Conservation (phyloP, 2,888 invertebrate species). For the Luperina testacea region DNA sequence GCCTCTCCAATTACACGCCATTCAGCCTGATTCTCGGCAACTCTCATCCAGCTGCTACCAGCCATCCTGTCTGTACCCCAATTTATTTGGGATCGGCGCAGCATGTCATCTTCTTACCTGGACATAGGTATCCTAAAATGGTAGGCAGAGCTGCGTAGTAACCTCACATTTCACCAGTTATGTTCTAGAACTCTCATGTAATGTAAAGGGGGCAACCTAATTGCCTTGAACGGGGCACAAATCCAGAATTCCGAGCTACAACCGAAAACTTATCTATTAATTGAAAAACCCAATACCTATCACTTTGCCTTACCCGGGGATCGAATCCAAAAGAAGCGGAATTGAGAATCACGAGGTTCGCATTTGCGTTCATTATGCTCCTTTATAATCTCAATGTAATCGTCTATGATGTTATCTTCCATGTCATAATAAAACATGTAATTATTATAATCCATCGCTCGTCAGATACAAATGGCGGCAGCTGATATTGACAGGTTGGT, state of each 20-base stretch:
- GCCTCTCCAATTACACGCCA: too few relatives aligned
- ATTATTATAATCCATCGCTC: conserved; percentile 36
- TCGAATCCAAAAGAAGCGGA: background rate
- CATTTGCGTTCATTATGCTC: too few relatives aligned
- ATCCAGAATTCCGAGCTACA: background rate
- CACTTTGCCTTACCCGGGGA: background rate
- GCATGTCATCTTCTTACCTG: background rate
- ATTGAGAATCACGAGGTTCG: background rate
- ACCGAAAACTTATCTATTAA: background rate
- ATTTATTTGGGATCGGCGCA: background rate
- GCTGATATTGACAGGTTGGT: conserved; percentile 67
- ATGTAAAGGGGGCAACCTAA: background rate
- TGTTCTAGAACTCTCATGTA: background rate
- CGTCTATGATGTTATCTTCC: background rate
- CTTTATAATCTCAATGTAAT: background rate
- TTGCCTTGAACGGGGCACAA: background rate
- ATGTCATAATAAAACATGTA: conserved; percentile 17
- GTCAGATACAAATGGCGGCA: conserved; percentile 42
- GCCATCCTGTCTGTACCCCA: background rate
- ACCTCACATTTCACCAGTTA: background rate
- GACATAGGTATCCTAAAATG: background rate
- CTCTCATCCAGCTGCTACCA: background rate
- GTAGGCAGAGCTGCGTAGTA: background rate
- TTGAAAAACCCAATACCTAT: background rate
- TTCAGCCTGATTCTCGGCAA: background rate